Conservation (phyloP, 1,140 invertebrate genomes). For the Apis laboriosa region DNA sequence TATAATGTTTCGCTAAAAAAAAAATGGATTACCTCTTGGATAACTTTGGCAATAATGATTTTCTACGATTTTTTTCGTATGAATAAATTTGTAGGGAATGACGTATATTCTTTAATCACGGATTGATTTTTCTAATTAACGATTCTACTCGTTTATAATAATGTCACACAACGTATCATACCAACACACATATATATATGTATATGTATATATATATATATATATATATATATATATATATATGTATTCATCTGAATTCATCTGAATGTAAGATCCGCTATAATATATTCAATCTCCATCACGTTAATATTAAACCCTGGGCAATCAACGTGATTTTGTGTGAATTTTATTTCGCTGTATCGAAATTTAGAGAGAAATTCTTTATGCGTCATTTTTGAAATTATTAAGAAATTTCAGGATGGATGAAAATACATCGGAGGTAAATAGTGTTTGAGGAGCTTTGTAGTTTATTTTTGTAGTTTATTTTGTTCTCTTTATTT, state of each 20-base stretch:
- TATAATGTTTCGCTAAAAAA: conserved; percentile 12
- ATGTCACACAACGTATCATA: conserved; percentile 50
- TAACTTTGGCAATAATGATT: conserved; percentile 23
- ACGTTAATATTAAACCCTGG: conserved; percentile 73
- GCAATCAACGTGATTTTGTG: conserved; percentile 62
- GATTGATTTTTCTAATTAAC: background rate
- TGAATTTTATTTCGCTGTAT: conserved; percentile 1
- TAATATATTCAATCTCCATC: conserved; percentile 21
- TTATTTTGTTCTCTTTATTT: conserved; percentile 16
- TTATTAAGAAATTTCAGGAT: background rate
- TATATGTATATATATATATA: background rate
- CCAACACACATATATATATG: conserved; percentile 19
- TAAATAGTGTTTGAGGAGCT: conserved; percentile 30
- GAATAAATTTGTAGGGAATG: background rate
- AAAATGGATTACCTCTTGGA: conserved; percentile 7
- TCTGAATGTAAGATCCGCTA: background rate
- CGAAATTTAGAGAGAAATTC: background rate
- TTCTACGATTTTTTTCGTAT: background rate
- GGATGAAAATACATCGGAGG: conserved; percentile 24
- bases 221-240: background rate
- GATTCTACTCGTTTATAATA: background rate
- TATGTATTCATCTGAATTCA: conserved; percentile 15
- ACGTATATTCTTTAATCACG: background rate
- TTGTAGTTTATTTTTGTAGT: conserved; percentile 40
- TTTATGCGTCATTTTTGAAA: background rate